phyloP scores from a whole-genome alignment of 2,113 vertebrate genomes.

The Tor tambroides region DNA sequence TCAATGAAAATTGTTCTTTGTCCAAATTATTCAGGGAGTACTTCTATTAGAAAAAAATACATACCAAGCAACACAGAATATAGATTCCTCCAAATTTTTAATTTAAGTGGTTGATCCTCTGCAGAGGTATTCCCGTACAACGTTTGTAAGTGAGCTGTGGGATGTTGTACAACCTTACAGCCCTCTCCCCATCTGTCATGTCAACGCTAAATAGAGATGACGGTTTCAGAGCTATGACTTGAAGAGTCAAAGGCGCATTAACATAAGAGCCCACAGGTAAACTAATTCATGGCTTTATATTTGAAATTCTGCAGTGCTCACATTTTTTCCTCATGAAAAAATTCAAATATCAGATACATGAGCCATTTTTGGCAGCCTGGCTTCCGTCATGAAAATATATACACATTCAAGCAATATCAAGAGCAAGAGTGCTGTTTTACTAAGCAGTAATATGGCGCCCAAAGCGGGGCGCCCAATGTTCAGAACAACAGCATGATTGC shows the following conservation, averaged over 20 bases:
- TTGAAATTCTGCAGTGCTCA: constrained; percentile 45
- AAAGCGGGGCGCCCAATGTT: background rate
- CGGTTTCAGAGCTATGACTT: constrained; percentile 29
- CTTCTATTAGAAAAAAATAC: background rate
- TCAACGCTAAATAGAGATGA: constrained; percentile 44
- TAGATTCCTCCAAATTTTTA: background rate
- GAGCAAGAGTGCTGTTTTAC: background rate
- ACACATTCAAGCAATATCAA: background rate
- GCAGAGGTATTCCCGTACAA: background rate
- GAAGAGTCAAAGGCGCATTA: constrained; percentile 36
- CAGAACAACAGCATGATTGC: background rate
- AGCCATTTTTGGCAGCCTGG: constrained; percentile 39
- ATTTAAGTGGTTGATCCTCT: constrained; percentile 14
- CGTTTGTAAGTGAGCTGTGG: constrained; percentile 10
- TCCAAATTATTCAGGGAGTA: background rate
- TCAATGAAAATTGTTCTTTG: constrained; percentile 27
- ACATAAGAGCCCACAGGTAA: constrained; percentile 51
- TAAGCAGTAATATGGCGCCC: background rate
- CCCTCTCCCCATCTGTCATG: constrained; percentile 39
- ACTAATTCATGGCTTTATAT: constrained; percentile 44
- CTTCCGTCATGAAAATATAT: constrained; percentile 19
- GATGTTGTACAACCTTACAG: background rate
- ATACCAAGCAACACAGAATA: background rate
- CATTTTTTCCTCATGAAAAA: constrained; percentile 23
- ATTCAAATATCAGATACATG: constrained; percentile 31